Base-by-base conservation (phyloP, 2,113 vertebrate genomes). In the Dromaius novaehollandiae region DNA sequence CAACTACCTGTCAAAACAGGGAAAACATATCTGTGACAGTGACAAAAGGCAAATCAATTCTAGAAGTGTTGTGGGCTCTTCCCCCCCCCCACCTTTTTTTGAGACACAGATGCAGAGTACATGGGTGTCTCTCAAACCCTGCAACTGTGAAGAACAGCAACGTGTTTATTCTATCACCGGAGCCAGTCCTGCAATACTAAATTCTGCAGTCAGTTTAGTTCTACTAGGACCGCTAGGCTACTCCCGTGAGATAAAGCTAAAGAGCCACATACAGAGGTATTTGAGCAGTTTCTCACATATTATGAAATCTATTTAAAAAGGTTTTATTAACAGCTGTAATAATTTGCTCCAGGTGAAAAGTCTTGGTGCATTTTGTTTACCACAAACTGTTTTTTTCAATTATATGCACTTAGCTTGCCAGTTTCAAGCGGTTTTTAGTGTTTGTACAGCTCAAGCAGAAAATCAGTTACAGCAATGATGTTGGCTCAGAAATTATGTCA, bases 1-100 rank as follows among this genome's bases (percentile, higher is more conserved):
- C 98, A 98, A 98, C 97, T 98, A 98, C 97, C 96, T 98, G 98
- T 98, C 98, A 99, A 98, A 98, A 98, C 93, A 98, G 86, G 97
- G 97, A 98, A 98, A 98, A 98, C 96, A 97, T 96, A 97, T 97
- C 97, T 97, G 96, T 97, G 97, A 97, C 97, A 98, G 96, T 97
- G 97, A 98, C 97, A 98, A 98, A 98, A 97, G 97, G 97, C 97
- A 98, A 98, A 98, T 98, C 98, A 97, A 98, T 98, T 97, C 97
- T 95, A 97, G 88, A 97, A 97, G 83, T 96, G 79, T 53, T 93
- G 84, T 93, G 94, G 87, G 48, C 22, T 82, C 16, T 48, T 44
- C 68, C 30, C 63, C 20, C 30, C 11, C 89, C 93, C 92, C 89
- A 66, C 91, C 44, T 24, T 81, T 78, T 69, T 20, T 42, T 44